These are phyloP conservation scores for Ommatoiulus sabulosus DNA, from an alignment of 2,888 invertebrate genomes.

Conservation along the genomic window DNA sequence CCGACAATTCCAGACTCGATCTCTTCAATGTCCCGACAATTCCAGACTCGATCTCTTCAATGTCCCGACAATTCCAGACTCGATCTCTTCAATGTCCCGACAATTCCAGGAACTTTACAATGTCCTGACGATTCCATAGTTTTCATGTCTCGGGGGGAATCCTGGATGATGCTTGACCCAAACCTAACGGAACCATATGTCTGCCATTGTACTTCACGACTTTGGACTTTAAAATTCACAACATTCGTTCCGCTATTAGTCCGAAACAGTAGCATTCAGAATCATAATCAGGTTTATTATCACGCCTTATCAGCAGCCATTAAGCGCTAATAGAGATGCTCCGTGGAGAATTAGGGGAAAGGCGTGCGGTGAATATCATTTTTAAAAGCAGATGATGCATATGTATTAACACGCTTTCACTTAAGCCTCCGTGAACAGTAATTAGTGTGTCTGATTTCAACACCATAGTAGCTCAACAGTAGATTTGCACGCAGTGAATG, in stretches of 20 bases:
- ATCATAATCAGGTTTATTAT: not conserved
- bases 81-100: too few species aligned
- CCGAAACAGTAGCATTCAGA: not conserved
- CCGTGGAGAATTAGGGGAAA: not conserved
- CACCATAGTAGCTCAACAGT: not conserved
- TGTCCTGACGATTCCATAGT: too few species aligned
- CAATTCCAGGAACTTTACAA: too few species aligned
- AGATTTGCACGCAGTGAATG: not conserved
- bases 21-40: too few species aligned
- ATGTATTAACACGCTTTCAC: not conserved
- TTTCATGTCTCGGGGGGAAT: too few species aligned
- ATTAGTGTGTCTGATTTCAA: not conserved
- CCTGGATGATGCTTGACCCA: too few species aligned
- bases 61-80: too few species aligned
- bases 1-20: too few species aligned
- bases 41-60: too few species aligned
- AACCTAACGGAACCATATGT: not conserved
- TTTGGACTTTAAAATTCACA: not conserved
- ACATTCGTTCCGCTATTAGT: not conserved
- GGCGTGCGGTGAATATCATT: not conserved
- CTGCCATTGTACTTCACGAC: not conserved
- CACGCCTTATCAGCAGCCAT: not conserved
- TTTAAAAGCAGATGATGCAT: not conserved
- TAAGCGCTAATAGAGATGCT: conserved; percentile 7
- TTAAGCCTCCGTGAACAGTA: not conserved